Conservation (phyloP, 1,140 invertebrate species). For the Drosophila albomicans region DNA sequence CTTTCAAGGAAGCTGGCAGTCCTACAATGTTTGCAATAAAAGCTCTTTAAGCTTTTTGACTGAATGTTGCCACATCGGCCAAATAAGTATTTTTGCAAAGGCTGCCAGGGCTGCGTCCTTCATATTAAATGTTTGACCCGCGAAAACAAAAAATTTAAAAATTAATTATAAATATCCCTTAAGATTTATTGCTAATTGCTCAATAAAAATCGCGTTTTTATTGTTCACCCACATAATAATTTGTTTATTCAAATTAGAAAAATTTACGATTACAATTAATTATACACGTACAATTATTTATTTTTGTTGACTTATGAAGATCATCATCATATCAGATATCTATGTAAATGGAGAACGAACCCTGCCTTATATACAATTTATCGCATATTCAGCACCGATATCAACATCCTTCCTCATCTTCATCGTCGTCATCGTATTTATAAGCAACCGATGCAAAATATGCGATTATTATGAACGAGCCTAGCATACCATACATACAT, state of each 20-base stretch:
- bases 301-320: constrained; percentile 70
- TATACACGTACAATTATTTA: constrained; percentile 77
- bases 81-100: not conserved
- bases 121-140: no score
- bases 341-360: constrained; percentile 56
- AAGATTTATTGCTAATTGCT: not conserved
- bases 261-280: constrained; percentile 70
- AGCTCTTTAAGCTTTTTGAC: not conserved
- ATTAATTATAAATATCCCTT: no score
- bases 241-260: constrained; percentile 83
- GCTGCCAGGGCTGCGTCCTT: no score
- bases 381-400: constrained; percentile 51
- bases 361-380: constrained; percentile 55
- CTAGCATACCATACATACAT: constrained; percentile 18
- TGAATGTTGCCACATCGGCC: not conserved
- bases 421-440: constrained; percentile 16
- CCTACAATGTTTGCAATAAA: not conserved
- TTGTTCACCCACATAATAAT: constrained; percentile 83
- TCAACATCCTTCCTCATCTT: not conserved
- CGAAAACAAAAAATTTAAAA: not conserved
- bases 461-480: constrained; percentile 39
- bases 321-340: constrained; percentile 65
- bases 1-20: not conserved
- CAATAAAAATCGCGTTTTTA: constrained; percentile 31
- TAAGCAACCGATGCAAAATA: constrained; percentile 42